Conservation (phyloP, 2,888 invertebrate genomes). For the Cetonia aurata region DNA sequence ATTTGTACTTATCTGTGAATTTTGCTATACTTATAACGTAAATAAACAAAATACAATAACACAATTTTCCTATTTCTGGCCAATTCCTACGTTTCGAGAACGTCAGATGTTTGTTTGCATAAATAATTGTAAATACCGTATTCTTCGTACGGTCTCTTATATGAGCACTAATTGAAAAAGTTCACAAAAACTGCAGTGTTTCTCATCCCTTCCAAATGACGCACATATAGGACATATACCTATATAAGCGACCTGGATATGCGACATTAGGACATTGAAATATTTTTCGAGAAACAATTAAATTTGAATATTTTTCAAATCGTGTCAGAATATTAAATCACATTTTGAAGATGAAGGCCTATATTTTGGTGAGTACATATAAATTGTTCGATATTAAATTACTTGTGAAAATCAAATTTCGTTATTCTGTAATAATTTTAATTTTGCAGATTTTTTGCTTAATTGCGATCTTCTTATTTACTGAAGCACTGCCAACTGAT, state of each 20-base stretch:
- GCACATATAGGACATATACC: background rate
- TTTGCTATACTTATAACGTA: no score
- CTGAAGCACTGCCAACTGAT: background rate
- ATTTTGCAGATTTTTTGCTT: constrained; percentile 18
- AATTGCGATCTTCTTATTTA: background rate
- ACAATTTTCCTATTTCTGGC: no score
- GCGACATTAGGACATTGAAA: background rate
- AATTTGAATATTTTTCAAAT: background rate
- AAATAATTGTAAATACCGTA: constrained; percentile 30
- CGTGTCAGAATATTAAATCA: background rate
- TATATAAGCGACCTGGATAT: constrained; percentile 14
- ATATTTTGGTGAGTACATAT: constrained; percentile 2
- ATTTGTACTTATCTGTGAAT: no score
- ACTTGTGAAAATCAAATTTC: background rate
- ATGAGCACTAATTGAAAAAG: constrained; percentile 28
- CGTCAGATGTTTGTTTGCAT: constrained; percentile 1
- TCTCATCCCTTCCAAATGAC: constrained; percentile 3
- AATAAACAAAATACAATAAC: no score
- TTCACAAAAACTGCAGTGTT: constrained; percentile 10
- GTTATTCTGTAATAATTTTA: background rate
- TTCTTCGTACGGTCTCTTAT: constrained; percentile 16
- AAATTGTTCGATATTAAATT: background rate
- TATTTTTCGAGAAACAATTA: background rate
- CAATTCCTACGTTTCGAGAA: no score
- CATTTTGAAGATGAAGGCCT: constrained; percentile 5